These are phyloP conservation scores for Saimiri boliviensis DNA, from an alignment of 2,113 vertebrate genomes.

Conservation along the genomic window DNA sequence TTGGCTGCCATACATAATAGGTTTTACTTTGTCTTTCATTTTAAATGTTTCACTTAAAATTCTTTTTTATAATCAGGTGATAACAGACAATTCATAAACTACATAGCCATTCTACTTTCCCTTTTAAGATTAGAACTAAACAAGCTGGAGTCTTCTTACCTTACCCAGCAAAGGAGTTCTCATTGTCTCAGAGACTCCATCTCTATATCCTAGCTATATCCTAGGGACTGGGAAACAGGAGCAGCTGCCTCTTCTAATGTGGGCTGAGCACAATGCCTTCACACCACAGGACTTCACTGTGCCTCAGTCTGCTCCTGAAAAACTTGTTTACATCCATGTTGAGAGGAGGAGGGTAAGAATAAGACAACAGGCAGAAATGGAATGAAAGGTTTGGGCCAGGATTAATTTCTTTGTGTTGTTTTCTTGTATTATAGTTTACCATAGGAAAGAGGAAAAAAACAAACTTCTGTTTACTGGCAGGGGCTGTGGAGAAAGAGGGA, in stretches of 20 bases:
- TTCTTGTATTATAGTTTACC: neutral
- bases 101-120: neutral
- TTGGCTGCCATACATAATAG: neutral
- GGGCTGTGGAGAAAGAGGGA: neutral
- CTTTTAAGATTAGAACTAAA: neutral
- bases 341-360: neutral
- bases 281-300: neutral
- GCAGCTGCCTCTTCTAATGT: neutral
- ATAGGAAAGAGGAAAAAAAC: neutral
- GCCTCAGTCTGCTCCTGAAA: neutral
- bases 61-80: neutral
- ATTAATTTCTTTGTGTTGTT: neutral
- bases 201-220: neutral
- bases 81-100: neutral
- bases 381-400: neutral
- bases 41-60: constrained; percentile 32
- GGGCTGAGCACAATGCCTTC: neutral
- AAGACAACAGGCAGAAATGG: neutral
- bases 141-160: neutral
- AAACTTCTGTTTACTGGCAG: neutral
- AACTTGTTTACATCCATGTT: neutral
- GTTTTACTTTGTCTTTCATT: constrained; percentile 35
- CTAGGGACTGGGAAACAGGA: neutral
- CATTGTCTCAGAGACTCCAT: neutral
- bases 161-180: neutral